These are phyloP conservation scores for Amphibalanus amphitrite DNA, from an alignment of 1,140 invertebrate genomes.

Conservation along the genomic window DNA sequence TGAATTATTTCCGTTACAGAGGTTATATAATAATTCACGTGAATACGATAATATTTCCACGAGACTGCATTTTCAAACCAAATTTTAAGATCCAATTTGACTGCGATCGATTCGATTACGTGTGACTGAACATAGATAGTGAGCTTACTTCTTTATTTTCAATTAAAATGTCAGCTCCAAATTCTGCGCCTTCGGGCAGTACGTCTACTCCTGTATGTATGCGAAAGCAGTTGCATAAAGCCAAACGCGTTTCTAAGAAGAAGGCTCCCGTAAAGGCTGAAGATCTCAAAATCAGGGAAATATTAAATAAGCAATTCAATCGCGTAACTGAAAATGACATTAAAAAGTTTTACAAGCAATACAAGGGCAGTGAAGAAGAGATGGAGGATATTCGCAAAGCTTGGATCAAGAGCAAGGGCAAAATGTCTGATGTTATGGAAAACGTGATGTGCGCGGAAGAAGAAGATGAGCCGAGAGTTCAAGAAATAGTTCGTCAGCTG, in stretches of 20 bases:
- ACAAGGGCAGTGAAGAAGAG: not conserved
- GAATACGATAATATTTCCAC: no score
- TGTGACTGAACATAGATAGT: no score
- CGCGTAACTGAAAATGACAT: not conserved
- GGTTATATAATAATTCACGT: no score
- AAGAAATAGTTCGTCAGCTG: not conserved
- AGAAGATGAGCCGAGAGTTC: not conserved
- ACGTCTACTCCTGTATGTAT: not conserved
- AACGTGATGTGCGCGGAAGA: not conserved
- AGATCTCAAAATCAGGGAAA: not conserved
- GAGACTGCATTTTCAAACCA: no score
- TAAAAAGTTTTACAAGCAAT: not conserved
- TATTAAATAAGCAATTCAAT: not conserved
- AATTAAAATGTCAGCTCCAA: not conserved
- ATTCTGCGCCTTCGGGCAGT: not conserved
- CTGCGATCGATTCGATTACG: no score
- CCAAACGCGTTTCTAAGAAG: not conserved
- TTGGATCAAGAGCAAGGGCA: not conserved
- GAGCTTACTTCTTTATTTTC: no score
- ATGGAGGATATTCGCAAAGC: not conserved
- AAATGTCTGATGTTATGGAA: not conserved
- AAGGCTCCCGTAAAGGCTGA: not conserved
- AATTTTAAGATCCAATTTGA: no score
- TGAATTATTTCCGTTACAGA: no score
- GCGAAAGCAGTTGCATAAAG: not conserved